Evolutionary conservation across 2,888 invertebrate genomes (phyloP).

Genomic region (Chydorus sphaericus): DNA sequence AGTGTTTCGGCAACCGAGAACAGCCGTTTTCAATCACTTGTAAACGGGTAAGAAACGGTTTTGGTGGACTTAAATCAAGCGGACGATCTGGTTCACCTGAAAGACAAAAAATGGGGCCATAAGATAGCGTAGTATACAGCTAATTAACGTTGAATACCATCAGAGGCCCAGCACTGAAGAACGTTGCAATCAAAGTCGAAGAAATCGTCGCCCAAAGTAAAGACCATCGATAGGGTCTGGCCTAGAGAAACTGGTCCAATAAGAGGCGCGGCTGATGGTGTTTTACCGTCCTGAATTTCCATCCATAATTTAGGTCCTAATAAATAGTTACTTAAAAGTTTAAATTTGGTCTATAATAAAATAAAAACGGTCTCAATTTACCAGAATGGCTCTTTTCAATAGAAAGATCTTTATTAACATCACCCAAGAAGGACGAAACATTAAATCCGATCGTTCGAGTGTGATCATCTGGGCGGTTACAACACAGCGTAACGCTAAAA

Average conservation of each 20-base stretch:
- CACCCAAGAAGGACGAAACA: too few relatives aligned
- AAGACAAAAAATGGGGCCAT: not conserved
- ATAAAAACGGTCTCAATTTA: too few relatives aligned
- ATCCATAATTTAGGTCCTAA: conserved; percentile 20
- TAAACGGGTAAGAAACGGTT: not conserved
- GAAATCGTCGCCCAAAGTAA: conserved; percentile 19
- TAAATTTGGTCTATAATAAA: too few relatives aligned
- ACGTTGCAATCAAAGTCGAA: conserved; percentile 20
- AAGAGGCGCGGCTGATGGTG: conserved; percentile 19
- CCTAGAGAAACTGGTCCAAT: conserved; percentile 18
- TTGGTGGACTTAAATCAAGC: too few relatives aligned
- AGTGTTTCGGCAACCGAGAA: conserved; percentile 19
- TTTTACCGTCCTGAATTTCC: conserved; percentile 21
- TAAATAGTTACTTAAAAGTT: too few relatives aligned
- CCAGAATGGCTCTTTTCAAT: too few relatives aligned
- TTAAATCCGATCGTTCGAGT: too few relatives aligned
- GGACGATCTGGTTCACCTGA: not conserved
- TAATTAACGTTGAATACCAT: conserved; percentile 17
- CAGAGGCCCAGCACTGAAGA: conserved; percentile 21
- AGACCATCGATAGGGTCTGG: conserved; percentile 21
- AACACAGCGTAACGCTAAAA: too few relatives aligned
- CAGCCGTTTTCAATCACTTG: conserved; percentile 20
- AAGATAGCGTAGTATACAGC: not conserved
- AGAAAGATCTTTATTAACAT: too few relatives aligned
- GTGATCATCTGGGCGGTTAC: too few relatives aligned